These are phyloP conservation scores for Tortricodes alternella DNA, from an alignment of 2,888 invertebrate genomes.

Conservation along the genomic window DNA sequence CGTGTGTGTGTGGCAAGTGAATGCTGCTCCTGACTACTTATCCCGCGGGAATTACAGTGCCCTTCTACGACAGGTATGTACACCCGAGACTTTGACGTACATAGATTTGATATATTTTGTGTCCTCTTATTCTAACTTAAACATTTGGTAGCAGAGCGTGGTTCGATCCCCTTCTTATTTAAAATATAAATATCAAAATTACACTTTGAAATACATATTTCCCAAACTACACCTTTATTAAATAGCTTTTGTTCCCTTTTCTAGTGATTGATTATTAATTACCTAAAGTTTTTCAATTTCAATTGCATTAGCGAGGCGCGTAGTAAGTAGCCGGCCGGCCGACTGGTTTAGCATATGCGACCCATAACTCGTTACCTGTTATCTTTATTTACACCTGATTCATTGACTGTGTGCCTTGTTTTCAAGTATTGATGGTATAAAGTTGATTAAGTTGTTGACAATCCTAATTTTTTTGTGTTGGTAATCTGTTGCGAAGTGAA, in stretches of 20 bases:
- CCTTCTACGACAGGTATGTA: too few species aligned
- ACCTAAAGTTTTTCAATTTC: not conserved
- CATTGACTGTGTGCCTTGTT: not conserved
- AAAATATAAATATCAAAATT: slow-evolving; percentile 37
- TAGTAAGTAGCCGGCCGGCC: not conserved
- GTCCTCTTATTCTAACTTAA: too few species aligned
- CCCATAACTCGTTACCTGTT: not conserved
- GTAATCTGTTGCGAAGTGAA: too few species aligned
- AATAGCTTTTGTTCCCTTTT: too few species aligned
- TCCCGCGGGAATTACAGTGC: too few species aligned
- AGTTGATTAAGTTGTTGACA: too few species aligned
- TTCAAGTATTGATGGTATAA: not conserved
- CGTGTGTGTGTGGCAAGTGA: too few species aligned
- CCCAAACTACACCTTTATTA: not conserved
- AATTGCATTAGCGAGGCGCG: not conserved
- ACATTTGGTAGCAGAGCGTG: not conserved
- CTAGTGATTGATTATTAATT: not conserved
- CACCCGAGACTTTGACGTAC: too few species aligned
- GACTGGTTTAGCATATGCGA: not conserved
- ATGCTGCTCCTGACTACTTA: too few species aligned
- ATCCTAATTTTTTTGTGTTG: too few species aligned
- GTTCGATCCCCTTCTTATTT: not conserved
- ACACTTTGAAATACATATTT: not conserved
- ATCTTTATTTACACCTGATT: not conserved
- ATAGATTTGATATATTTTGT: too few species aligned